Conservation (phyloP, 2,797 vertebrate genomes). For the Enteromius anoplus region DNA sequence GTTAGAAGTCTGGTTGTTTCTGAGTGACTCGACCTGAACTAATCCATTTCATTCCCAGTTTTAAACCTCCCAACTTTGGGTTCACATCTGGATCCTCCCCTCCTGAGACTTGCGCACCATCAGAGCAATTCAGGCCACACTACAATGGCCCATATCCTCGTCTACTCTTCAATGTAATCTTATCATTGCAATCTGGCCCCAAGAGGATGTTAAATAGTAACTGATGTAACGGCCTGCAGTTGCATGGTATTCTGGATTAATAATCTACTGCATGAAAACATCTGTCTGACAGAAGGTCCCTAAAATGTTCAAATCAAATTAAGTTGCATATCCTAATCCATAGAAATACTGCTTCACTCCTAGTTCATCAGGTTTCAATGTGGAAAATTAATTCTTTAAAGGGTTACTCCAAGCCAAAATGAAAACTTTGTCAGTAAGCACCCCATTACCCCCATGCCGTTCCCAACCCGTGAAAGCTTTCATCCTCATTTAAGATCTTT, state of each 20-base stretch:
- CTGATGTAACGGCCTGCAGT: background rate
- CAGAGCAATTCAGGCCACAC: background rate
- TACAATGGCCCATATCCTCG: background rate
- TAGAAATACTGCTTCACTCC: background rate
- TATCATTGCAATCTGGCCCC: constrained; percentile 7
- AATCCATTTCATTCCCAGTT: constrained; percentile 55
- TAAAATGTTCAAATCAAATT: background rate
- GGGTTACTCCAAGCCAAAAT: too few species aligned
- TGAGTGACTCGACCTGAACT: constrained; percentile 58
- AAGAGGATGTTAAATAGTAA: constrained; percentile 1
- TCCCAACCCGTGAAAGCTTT: too few species aligned
- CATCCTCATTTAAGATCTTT: too few species aligned
- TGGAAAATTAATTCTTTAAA: too few species aligned
- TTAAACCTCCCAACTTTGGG: constrained; percentile 51
- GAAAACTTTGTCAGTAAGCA: too few species aligned
- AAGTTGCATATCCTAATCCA: background rate
- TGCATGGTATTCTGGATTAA: background rate
- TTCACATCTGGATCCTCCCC: constrained; percentile 30
- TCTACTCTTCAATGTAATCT: constrained; percentile 5
- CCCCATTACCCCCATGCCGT: too few species aligned
- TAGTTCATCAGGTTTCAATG: background rate
- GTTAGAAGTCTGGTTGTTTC: constrained; percentile 60
- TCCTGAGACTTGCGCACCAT: background rate
- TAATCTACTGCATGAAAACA: constrained; percentile 9
- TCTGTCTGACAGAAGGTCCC: background rate